phyloP scores from a whole-genome alignment of 1,140 invertebrate genomes.

The Gryon sp. region DNA sequence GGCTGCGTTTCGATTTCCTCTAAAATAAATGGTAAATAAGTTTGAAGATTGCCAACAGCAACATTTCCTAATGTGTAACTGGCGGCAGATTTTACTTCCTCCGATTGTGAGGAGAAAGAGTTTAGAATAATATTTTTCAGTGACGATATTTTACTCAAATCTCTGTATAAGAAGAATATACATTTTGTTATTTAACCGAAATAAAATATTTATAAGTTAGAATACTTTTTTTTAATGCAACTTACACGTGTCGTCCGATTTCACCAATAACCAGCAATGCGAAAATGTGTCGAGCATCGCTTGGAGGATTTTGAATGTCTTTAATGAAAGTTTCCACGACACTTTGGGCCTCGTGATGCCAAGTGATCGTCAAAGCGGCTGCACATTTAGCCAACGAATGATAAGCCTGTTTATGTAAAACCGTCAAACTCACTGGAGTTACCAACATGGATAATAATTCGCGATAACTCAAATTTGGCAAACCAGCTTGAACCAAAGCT shows the following conservation, averaged over 20 bases:
- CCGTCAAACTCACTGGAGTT: conserved; percentile 80
- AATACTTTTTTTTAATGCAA: too few species aligned
- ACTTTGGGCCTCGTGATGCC: conserved; percentile 85
- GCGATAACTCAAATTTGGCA: conserved; percentile 89
- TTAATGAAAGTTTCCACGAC: conserved; percentile 92
- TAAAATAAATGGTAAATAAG: conserved; percentile 96
- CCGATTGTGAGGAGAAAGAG: conserved; percentile 88
- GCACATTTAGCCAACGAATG: conserved; percentile 97
- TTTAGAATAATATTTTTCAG: conserved; percentile 87
- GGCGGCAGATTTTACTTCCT: conserved; percentile 96
- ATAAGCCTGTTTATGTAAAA: conserved; percentile 88
- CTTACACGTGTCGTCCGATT: conserved; percentile 95
- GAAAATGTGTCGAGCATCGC: conserved; percentile 94
- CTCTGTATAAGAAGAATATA: conserved; percentile 81
- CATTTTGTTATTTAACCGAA: too few species aligned
- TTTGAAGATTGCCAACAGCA: conserved; percentile 95
- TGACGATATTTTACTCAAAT: conserved; percentile 88
- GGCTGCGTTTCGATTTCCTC: conserved; percentile 96
- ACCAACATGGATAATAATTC: conserved; percentile 88
- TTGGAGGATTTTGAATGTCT: conserved; percentile 87
- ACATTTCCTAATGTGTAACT: conserved; percentile 97
- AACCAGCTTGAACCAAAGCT: conserved; percentile 89
- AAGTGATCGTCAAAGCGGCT: conserved; percentile 92
- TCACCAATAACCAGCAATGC: conserved; percentile 96
- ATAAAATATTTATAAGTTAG: too few species aligned